phyloP scores from a whole-genome alignment of 2,113 vertebrate species.

The Oreotrochilus melanogaster region DNA sequence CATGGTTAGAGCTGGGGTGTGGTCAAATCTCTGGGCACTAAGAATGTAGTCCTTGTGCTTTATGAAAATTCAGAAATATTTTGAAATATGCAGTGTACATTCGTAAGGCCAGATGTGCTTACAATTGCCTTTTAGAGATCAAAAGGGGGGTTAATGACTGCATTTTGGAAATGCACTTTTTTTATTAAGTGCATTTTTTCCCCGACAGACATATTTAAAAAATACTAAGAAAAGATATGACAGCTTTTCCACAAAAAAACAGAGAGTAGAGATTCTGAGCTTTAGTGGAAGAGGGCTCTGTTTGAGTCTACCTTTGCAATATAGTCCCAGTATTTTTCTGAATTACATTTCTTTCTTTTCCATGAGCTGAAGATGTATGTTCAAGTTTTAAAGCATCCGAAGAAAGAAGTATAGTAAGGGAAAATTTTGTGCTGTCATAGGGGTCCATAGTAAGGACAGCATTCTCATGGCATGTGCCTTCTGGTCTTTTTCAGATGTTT shows the following conservation, averaged over 20 bases:
- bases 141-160: background rate
- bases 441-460: background rate
- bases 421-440: background rate
- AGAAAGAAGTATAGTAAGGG: background rate
- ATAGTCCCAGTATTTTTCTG: background rate
- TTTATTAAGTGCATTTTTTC: background rate
- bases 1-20: background rate
- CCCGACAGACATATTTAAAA: background rate
- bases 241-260: background rate
- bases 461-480: background rate
- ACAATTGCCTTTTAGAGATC: background rate
- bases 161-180: background rate
- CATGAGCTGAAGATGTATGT: background rate
- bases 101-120: background rate
- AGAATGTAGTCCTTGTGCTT: background rate
- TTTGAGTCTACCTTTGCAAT: background rate
- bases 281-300: background rate
- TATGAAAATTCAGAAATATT: background rate
- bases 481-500: background rate
- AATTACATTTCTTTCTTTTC: background rate
- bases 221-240: background rate
- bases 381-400: conserved; percentile 1
- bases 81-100: background rate
- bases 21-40: accelerated
- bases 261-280: background rate